A percentile compares a stretch with the other conserved stretches of the same genome.
phyloP scores from a whole-genome alignment of 2,113 vertebrate species.

The Sula dactylatra region DNA sequence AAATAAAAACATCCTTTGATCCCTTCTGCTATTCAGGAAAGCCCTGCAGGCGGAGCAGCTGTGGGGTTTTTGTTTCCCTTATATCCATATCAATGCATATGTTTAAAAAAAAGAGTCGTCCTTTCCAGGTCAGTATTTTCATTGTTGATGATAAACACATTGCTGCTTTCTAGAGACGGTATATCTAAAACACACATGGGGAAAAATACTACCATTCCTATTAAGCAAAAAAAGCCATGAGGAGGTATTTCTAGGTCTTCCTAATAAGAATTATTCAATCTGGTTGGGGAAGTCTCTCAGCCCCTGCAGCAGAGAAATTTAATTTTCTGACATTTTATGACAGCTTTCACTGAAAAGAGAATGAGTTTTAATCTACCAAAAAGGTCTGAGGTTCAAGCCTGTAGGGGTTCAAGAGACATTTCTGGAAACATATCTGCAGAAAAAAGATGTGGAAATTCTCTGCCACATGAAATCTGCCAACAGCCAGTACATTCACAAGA shows the following conservation, averaged over 20 bases:
- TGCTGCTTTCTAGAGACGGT: background rate
- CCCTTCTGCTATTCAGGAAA: conserved; percentile 31
- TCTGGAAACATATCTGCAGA: background rate
- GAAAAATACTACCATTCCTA: background rate
- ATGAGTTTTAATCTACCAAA: background rate
- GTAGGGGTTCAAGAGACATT: background rate
- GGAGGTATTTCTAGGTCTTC: background rate
- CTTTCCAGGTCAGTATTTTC: conserved; percentile 45
- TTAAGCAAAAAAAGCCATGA: background rate
- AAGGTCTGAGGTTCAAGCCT: background rate
- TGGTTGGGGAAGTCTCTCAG: background rate
- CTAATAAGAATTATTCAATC: background rate
- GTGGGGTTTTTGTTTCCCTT: conserved; percentile 35
- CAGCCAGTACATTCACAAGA: background rate
- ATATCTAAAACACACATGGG: background rate
- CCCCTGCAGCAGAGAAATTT: background rate
- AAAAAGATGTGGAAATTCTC: background rate
- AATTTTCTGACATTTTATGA: background rate
- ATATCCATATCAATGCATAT: conserved; percentile 8
- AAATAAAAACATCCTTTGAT: conserved; percentile 62
- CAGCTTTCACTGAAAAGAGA: background rate
- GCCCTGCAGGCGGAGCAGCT: conserved; percentile 52
- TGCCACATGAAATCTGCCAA: background rate
- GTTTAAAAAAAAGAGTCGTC: background rate
- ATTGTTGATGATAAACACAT: conserved; percentile 50